Evolutionary conservation across 2,888 invertebrate species (phyloP).

Genomic region (Dicyrtoma fusca): DNA sequence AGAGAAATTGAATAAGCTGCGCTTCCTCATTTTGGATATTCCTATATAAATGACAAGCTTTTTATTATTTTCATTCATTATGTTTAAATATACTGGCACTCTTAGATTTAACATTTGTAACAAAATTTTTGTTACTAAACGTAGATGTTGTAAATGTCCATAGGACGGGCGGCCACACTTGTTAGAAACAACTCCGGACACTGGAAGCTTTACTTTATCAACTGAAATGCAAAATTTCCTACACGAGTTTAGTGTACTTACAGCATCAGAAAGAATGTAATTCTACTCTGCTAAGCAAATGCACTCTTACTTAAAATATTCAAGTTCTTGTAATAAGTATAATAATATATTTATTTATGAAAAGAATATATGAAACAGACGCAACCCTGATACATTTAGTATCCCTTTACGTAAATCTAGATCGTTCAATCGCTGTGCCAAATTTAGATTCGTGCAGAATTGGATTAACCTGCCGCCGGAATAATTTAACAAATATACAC

Average conservation of each 20-base stretch:
- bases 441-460: not conserved
- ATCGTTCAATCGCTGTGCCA: not conserved
- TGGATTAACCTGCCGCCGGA: conserved; percentile 3
- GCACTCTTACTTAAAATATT: not conserved
- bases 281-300: not conserved
- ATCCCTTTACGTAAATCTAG: not conserved
- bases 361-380: not conserved
- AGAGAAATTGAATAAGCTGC: too few relatives aligned
- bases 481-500: not conserved
- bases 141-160: too few relatives aligned
- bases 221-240: conserved; percentile 5
- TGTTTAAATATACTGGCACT: too few relatives aligned
- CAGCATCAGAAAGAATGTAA: not conserved
- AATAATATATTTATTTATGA: not conserved
- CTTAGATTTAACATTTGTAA: too few relatives aligned
- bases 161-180: too few relatives aligned
- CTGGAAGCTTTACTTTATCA: not conserved
- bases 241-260: not conserved
- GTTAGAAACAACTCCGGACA: too few relatives aligned
- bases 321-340: not conserved
- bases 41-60: too few relatives aligned
- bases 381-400: not conserved
- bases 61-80: too few relatives aligned
- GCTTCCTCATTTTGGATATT: too few relatives aligned
- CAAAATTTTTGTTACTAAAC: too few relatives aligned